These are phyloP conservation scores for Patella vulgata DNA, from an alignment of 1,140 invertebrate genomes.

Conservation along the genomic window DNA sequence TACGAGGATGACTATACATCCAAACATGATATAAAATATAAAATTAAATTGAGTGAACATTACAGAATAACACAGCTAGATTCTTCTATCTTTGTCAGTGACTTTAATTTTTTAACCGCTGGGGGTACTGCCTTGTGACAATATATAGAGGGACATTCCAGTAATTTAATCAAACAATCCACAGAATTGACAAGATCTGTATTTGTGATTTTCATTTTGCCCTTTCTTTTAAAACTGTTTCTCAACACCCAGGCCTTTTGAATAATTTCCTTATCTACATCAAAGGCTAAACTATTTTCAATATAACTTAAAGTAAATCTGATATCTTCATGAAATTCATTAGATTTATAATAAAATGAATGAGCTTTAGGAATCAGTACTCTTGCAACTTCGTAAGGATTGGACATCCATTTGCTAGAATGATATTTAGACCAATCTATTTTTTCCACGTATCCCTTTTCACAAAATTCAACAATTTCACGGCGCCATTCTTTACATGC, in stretches of 20 bases:
- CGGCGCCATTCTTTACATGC: conserved; percentile 18
- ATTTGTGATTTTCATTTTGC: conserved; percentile 17
- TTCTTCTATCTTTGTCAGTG: background rate
- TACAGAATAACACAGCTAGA: too few relatives aligned
- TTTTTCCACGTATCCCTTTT: conserved; percentile 17
- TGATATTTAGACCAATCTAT: conserved; percentile 31
- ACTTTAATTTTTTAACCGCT: conserved; percentile 7
- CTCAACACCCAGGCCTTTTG: conserved; percentile 29
- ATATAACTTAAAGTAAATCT: conserved; percentile 31
- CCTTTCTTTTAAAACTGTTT: conserved; percentile 26
- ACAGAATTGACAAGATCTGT: conserved; percentile 20
- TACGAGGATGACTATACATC: too few relatives aligned
- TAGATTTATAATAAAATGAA: conserved; percentile 36
- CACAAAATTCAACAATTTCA: conserved; percentile 26
- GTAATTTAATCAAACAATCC: conserved; percentile 14
- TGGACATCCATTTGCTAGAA: conserved; percentile 29
- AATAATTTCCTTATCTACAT: conserved; percentile 15
- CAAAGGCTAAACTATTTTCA: conserved; percentile 28
- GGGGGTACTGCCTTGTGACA: conserved; percentile 13
- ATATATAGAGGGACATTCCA: conserved; percentile 14
- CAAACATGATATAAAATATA: too few relatives aligned
- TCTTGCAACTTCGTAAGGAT: conserved; percentile 38
- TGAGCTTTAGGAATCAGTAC: conserved; percentile 37
- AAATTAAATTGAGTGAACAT: too few relatives aligned
- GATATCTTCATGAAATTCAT: conserved; percentile 41